phyloP scores from a whole-genome alignment of 92 coral and sea anemone species.

The Palythoa heliodiscus region DNA sequence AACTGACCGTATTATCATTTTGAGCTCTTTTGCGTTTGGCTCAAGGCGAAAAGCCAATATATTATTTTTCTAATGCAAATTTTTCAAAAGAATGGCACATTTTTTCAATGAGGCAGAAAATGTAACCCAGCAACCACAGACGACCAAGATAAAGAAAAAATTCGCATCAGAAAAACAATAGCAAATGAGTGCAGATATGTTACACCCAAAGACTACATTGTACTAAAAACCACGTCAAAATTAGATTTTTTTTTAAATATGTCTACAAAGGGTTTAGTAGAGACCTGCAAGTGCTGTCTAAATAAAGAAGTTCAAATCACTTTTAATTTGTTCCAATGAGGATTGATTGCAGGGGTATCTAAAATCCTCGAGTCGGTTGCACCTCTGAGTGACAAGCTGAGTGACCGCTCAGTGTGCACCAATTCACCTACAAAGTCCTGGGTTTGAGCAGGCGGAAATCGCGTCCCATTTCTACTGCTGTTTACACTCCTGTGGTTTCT shows the following conservation, averaged over 20 bases:
- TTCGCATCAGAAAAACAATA: too few species aligned
- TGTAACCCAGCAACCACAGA: too few species aligned
- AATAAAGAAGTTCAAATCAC: neutral
- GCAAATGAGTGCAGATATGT: too few species aligned
- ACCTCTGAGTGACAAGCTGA: neutral
- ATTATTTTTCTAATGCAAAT: too few species aligned
- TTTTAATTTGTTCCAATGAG: neutral
- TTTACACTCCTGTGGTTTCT: conserved; percentile 84
- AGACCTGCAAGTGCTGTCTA: neutral
- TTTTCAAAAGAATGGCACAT: too few species aligned
- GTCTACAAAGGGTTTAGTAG: neutral
- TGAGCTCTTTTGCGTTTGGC: too few species aligned
- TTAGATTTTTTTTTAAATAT: neutral
- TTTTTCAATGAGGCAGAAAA: too few species aligned
- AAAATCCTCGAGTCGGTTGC: conserved; percentile 1
- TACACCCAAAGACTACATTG: too few species aligned
- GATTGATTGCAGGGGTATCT: neutral
- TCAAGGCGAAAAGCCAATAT: too few species aligned
- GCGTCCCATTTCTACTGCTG: conserved; percentile 58
- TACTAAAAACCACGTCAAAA: neutral
- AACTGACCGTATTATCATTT: too few species aligned
- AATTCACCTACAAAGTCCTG: conserved; percentile 13
- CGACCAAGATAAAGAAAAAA: too few species aligned
- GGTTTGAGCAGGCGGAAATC: neutral
- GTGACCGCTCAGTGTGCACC: neutral